phyloP scores from a whole-genome alignment of 1,140 invertebrate species.

The Mycetomoellerius zeteki region DNA sequence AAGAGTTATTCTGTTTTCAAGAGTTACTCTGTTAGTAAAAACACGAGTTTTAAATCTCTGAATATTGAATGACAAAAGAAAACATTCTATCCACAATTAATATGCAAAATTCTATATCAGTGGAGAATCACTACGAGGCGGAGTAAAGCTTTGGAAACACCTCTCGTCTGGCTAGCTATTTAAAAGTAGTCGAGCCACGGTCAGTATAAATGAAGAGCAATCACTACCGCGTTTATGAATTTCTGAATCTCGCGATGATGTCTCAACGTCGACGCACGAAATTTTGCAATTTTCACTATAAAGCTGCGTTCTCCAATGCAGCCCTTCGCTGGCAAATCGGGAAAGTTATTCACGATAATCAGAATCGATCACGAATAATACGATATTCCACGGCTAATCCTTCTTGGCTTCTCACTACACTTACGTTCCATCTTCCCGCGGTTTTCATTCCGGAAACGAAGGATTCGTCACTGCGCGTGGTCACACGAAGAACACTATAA shows the following conservation, averaged over 20 bases:
- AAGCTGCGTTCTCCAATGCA: slow-evolving; percentile 11
- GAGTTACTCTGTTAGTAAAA: background rate
- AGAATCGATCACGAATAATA: slow-evolving; percentile 7
- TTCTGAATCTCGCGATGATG: background rate
- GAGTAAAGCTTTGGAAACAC: background rate
- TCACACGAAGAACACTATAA: slow-evolving; percentile 71
- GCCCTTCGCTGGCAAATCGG: background rate
- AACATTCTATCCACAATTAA: background rate
- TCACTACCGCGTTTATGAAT: slow-evolving; percentile 11
- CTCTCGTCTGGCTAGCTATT: background rate
- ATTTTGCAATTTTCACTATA: slow-evolving; percentile 28
- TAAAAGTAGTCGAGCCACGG: background rate
- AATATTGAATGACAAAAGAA: background rate
- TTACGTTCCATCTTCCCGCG: background rate
- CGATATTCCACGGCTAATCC: slow-evolving; percentile 52
- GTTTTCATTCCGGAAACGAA: slow-evolving; percentile 29
- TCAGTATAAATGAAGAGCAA: background rate
- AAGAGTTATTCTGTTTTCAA: background rate
- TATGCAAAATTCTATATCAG: background rate
- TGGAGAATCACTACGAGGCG: background rate
- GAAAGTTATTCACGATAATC: slow-evolving; percentile 20
- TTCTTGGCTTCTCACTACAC: slow-evolving; percentile 64
- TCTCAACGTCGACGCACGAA: background rate
- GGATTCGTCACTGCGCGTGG: slow-evolving; percentile 42
- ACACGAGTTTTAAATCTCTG: background rate